Base-by-base conservation (phyloP, 2,797 vertebrate species). In the Semaprochilodus insignis region DNA sequence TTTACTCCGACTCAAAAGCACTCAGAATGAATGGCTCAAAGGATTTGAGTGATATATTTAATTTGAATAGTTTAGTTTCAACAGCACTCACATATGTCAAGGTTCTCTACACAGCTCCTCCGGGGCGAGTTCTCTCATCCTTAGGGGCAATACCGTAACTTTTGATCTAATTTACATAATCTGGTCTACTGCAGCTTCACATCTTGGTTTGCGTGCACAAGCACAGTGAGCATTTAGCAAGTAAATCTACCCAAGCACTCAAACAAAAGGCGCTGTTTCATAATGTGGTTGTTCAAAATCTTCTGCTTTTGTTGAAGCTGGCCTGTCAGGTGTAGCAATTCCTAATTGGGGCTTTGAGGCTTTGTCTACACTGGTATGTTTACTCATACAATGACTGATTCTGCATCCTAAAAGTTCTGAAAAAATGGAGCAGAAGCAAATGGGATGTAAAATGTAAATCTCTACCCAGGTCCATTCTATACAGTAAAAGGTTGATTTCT, bases 321-420 rank as follows among this genome's bases (percentile, higher is more conserved):
- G 21, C 48, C 60, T 74, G 60, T 25, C 51, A 55, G 70, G 21
- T 40, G 44, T 23, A 65, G 31, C 48, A 67, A 21, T 67, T 74
- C 60, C 60, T 66, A 81, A 81, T 65, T 81, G 60, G 60, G 31
- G 71, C 48, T 81, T 81, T 74, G 70, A 34, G 23, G 79, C 25
- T 66, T 57, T 48, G n/a, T 74, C 48, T 67, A 74, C 31, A 31
- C 51, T 14, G 17, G 44, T 66, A 52, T 74, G 31, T 81, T 81
- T 74, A 81, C 48, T 44, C 4, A 8, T 66, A 23, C 36, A 11
- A 25, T 40, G 59, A 31, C 60, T 40, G 10, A 57, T 67, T 66
- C 69, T 55, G 31, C 48, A 55, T 81, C 65, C 71, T 65, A 25
- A 65, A 74, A 65, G 21, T 74, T 57, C 13, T 25, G 44, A 34